Base-by-base conservation (phyloP, 2,113 vertebrate genomes). In the Quiscalus mexicanus region DNA sequence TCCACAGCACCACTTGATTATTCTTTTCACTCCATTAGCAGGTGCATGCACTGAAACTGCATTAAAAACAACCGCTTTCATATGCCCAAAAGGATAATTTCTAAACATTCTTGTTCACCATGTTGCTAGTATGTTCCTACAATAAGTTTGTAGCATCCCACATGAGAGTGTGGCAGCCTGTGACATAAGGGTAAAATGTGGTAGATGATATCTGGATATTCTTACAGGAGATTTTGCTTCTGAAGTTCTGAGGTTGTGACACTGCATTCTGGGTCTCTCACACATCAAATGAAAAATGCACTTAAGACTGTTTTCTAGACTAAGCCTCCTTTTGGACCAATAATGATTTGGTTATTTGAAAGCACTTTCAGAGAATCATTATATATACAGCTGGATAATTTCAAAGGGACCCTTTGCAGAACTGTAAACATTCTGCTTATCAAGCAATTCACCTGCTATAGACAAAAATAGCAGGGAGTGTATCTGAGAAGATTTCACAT, bases 351-450 rank as follows among this genome's bases (percentile, higher is more conserved):
- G 39, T 74, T 88, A 84, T 77, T 84, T 75, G 69, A 63, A 94
- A 77, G 45, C 9, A n/a, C 23, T 65, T 74, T 63, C 56, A 52
- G 65, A 59, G 42, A 70, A 92, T 44, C 56, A 70, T 87, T 78
- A 75, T 9, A 28, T 20, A n/a, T 52, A 77, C 24, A 81, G 22
- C 18, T 44, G 47, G 31, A 64, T 60, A 87, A 89, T 87, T 92
- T 95, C 76, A 92, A 85, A 83, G 76, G 41, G 27, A 59, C 33
- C 19, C 22, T 95, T 63, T 55, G 24, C 35, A 87, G 68, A 65
- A 78, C 6, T 77, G 39, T 56, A 92, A 95, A 78, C 65, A 93
- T 78, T 67, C 80, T 81, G 60, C 86, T 90, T 87, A 89, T 78
- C 76, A 68, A 52, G 64, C 47, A 78, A 86, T 62, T 95, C 69